Percentiles rank a stretch among this genome's conserved stretches.
Conservation (phyloP, 2,888 invertebrate species). For the Aromia moschata region DNA sequence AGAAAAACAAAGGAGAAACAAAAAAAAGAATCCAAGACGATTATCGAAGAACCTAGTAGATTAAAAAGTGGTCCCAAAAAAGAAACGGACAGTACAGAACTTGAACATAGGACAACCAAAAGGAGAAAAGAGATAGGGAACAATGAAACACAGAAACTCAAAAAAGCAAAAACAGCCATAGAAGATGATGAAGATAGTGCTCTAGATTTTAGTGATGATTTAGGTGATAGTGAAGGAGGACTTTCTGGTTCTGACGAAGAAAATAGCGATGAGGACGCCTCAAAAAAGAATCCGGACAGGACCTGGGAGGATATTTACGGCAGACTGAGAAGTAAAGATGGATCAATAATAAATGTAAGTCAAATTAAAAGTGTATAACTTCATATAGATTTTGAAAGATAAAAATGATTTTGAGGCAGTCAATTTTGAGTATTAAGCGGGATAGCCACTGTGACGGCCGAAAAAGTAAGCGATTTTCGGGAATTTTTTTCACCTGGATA, state of each 20-base stretch:
- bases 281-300: slow-evolving; percentile 48
- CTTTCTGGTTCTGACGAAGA: slow-evolving; percentile 36
- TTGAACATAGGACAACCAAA: neutral
- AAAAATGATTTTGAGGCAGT: too few species aligned
- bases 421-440: too few species aligned
- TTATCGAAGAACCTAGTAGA: neutral
- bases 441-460: too few species aligned
- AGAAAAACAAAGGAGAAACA: neutral
- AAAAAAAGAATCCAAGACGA: slow-evolving; percentile 4
- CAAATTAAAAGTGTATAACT: too few species aligned
- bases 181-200: slow-evolving; percentile 9
- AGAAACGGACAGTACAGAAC: neutral
- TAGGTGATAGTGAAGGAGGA: slow-evolving; percentile 33
- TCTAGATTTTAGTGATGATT: neutral
- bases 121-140: neutral
- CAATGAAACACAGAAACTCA: slow-evolving; percentile 16
- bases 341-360: slow-evolving; percentile 75
- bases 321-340: slow-evolving; percentile 80
- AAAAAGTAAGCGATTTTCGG: too few species aligned
- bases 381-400: too few species aligned
- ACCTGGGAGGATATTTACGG: slow-evolving; percentile 95
- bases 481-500: too few species aligned
- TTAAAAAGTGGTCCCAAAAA: slow-evolving; percentile 2
- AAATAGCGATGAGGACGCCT: slow-evolving; percentile 34
- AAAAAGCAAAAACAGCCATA: slow-evolving; percentile 13